Evolutionary conservation across 2,888 invertebrate genomes (phyloP).

Genomic region (Dendrolimus houi): DNA sequence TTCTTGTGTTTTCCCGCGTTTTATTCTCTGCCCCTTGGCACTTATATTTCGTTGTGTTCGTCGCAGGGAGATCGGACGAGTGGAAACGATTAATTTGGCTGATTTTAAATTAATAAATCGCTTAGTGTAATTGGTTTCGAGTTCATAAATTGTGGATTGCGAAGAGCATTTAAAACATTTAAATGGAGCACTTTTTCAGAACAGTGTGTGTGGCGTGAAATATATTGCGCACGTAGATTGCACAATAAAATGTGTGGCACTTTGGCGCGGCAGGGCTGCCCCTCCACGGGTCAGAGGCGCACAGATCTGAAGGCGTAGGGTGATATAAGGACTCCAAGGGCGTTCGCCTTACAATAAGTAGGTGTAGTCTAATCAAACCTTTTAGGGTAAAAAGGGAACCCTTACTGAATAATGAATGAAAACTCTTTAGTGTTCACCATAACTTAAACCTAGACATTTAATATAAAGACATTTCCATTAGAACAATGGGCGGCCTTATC

Average conservation of each 20-base stretch:
- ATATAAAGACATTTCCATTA: no score
- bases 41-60: not conserved
- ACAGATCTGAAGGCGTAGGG: no score
- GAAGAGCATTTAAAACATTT: not conserved
- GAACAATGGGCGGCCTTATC: no score
- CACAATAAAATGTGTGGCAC: not conserved
- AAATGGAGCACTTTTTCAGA: not conserved
- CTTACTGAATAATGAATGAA: no score
- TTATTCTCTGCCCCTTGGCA: not conserved
- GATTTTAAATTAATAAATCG: not conserved
- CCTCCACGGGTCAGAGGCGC: not conserved
- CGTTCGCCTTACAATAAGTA: no score
- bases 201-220: not conserved
- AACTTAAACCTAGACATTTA: no score
- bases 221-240: not conserved
- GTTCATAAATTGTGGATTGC: not conserved
- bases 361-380: no score
- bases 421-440: no score
- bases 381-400: no score
- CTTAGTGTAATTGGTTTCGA: not conserved
- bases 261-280: not conserved
- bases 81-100: not conserved
- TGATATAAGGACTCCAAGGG: no score
- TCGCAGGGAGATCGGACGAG: no score
- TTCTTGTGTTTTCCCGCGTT: not conserved